A percentile compares a stretch with the other conserved stretches of the same genome.
Conservation (phyloP, 2,888 invertebrate genomes). For the Beris morrisii region DNA sequence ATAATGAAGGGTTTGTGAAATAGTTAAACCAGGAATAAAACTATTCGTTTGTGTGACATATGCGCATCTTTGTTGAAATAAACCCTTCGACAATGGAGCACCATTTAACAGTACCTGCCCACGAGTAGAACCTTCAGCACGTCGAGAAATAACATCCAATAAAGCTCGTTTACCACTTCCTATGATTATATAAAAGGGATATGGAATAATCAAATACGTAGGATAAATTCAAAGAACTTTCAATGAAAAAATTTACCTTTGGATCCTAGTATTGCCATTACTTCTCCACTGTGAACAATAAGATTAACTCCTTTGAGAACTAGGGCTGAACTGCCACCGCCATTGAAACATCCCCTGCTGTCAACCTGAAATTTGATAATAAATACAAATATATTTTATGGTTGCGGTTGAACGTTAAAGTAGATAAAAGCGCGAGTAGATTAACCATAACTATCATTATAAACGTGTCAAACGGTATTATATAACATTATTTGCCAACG, state of each 20-base stretch:
- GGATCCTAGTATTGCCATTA: conserved; percentile 89
- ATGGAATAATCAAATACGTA: neutral
- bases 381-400: too few relatives aligned
- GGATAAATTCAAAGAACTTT: neutral
- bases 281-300: conserved; percentile 88
- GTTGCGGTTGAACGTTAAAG: too few relatives aligned
- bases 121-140: conserved; percentile 78
- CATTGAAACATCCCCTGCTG: conserved; percentile 74
- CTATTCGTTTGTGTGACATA: conserved; percentile 86
- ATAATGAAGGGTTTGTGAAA: conserved; percentile 80
- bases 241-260: conserved; percentile 65
- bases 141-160: conserved; percentile 85
- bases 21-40: conserved; percentile 82
- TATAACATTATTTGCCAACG: too few relatives aligned
- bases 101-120: conserved; percentile 91
- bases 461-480: too few relatives aligned
- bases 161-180: conserved; percentile 94
- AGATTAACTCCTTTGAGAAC: conserved; percentile 92
- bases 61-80: conserved; percentile 85
- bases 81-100: conserved; percentile 74
- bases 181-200: conserved; percentile 48
- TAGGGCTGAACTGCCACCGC: conserved; percentile 78
- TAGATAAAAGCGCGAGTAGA: too few relatives aligned
- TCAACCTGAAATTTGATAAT: conserved; percentile 64
- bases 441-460: too few relatives aligned